Evolutionary conservation across 2,797 vertebrate species (phyloP).

Genomic region (Neostethus bicornis): DNA sequence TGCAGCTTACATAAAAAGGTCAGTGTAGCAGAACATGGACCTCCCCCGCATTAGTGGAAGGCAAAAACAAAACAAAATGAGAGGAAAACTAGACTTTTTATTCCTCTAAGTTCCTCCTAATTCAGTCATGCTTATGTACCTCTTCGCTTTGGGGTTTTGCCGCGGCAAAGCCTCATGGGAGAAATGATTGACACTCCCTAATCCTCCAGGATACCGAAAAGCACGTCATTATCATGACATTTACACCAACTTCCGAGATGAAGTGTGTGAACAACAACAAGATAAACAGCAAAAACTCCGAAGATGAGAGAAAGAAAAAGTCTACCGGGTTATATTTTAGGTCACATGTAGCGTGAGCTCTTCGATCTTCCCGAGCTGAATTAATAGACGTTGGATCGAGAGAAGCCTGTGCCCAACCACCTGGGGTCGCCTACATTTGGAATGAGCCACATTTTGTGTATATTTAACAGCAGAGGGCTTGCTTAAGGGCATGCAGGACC

Average conservation of each 20-base stretch:
- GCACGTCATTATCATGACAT: conserved; percentile 71
- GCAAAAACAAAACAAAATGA: not conserved
- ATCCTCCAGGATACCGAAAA: conserved; percentile 64
- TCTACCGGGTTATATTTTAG: conserved; percentile 45
- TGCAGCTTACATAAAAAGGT: conserved; percentile 29
- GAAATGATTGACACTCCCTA: conserved; percentile 71
- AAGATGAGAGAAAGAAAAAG: conserved; percentile 52
- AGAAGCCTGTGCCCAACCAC: conserved; percentile 30
- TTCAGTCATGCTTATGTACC: conserved; percentile 55
- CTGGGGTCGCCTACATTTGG: conserved; percentile 58
- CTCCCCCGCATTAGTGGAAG: not conserved
- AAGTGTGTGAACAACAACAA: conserved; percentile 45
- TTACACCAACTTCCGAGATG: conserved; percentile 51
- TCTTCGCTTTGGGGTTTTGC: conserved; percentile 51
- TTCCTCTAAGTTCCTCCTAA: conserved; percentile 40
- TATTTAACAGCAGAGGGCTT: conserved; percentile 53
- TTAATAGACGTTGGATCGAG: conserved; percentile 11
- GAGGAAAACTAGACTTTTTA: conserved; percentile 22
- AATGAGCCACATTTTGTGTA: conserved; percentile 63
- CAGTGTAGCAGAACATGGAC: not conserved
- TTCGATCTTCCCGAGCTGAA: conserved; percentile 5
- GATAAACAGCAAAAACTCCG: conserved; percentile 41
- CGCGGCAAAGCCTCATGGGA: conserved; percentile 56
- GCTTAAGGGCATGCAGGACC: conserved; percentile 42
- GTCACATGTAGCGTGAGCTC: conserved; percentile 38